Evolutionary conservation across 2,113 vertebrate genomes (phyloP), one percentile per base, ranked within the genome.

Genomic region (Nothocercus nigrocapillus): DNA sequence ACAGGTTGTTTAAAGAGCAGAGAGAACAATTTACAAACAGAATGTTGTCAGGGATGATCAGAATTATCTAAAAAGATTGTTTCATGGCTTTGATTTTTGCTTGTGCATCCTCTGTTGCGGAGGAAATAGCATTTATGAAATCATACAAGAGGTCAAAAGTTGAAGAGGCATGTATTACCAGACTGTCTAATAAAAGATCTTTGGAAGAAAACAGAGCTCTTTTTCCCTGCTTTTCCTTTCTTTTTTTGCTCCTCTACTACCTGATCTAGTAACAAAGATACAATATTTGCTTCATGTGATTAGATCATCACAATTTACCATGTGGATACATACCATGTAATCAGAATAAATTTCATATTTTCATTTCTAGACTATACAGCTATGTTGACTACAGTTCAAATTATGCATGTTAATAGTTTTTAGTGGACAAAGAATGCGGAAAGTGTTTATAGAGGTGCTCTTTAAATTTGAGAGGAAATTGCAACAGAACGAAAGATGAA

Each of bases 221-320:
- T 21, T 6, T 25, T 27, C 16, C 15, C 10, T 13, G 15, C 45
- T 49, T n/a, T 15, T 1, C 20, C 15, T 40, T 32, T 11, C 6
- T 30, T 34, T 4, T 15, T 13, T 5, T 8, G 30, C 24, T 20
- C 8, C 1, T 34, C 1, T 81, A n/a, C 2, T 14, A 54, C 3
- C 10, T 42, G 2, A 36, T 30, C 30, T 58, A 25, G 54, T 18
- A 54, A 54, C 66, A 82, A 45, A 53, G 19, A n/a, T 44, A 28
- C 0, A 36, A 67, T 28, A 56, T 6, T 6, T 58, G 7, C 5
- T 68, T 27, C 25, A 7, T 32, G 5, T 59, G 3, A 66, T 81
- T 56, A 69, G 11, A 15, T 42, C 13, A 51, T 28, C 38, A 69
- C 19, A 74, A 0, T 0, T 56, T 56, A 56, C 28, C 54, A 18